These are phyloP conservation scores for Falco punctatus DNA, from an alignment of 2,113 vertebrate genomes.

Conservation along the genomic window DNA sequence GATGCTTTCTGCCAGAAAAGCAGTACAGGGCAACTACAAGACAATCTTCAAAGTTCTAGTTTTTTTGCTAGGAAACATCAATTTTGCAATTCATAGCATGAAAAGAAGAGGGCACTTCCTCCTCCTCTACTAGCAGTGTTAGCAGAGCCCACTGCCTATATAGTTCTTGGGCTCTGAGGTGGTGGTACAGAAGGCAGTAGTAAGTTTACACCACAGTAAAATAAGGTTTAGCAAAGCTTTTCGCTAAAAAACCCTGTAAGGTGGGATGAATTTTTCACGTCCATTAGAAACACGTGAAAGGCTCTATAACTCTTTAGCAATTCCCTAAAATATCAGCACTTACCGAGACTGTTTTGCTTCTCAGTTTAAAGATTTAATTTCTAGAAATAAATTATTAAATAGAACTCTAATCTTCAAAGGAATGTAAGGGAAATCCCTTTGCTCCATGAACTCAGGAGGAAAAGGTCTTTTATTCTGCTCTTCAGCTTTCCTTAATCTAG, in stretches of 20 bases:
- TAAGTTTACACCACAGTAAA: neutral
- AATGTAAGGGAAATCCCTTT: neutral
- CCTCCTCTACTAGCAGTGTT: neutral
- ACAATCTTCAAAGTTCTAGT: neutral
- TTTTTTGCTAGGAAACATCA: neutral
- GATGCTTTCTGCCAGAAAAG: neutral
- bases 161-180: neutral
- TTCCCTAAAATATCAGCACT: neutral
- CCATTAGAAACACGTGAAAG: neutral
- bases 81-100: neutral
- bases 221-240: neutral
- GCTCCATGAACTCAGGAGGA: fast-evolving
- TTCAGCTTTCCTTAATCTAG: neutral
- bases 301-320: neutral
- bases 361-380: neutral
- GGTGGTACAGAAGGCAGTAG: neutral
- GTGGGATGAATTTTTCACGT: neutral
- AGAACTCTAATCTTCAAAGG: neutral
- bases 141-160: neutral
- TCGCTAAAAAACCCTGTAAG: neutral
- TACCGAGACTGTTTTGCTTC: neutral
- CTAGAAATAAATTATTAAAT: neutral
- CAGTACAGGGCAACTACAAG: neutral
- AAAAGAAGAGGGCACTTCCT: neutral
- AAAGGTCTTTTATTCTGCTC: neutral